Base-by-base conservation (phyloP, 2,797 vertebrate genomes). In the Microcaecilia unicolor region DNA sequence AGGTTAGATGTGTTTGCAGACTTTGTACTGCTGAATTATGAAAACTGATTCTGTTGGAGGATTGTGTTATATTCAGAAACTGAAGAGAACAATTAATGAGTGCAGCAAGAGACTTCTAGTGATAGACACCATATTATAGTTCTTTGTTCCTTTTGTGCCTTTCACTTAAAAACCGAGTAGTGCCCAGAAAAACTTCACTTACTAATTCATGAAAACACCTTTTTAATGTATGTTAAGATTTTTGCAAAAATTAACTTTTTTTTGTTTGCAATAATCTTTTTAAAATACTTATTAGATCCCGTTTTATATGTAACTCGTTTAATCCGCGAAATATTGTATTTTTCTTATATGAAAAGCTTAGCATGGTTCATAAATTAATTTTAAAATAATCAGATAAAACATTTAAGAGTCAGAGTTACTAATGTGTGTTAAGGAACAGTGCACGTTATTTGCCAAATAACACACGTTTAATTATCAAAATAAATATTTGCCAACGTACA, bases 11-110 rank as follows among this genome's bases (percentile, higher is more conserved):
- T 83, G 78, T 81, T 83, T 80, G 80, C 76, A 80, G 80, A 79
- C 78, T 85, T 82, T 81, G 80, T 82, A 65, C 74, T 76, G 75
- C 74, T 80, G 82, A 84, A 84, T 83, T 83, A 79, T 81, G 77
- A 78, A 81, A 79, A 78, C 78, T 82, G 74, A 81, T 78, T 78
- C 77, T 52, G 72, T 78, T 73, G 77, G 73, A 77, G 69, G 66
- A 81, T 77, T 72, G 74, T 78, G 75, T 81, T 81, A 75, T 77
- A 72, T 78, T 78, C 72, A 19, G 70, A 74, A 80, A 75, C 72
- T 77, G 76, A 80, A 75, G 70, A 78, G 75, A 80, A 79, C 79
- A 83, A 73, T 78, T 78, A 74, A 72, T 71, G 75, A 78, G 71
- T 63, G 60, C 66, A 68, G 56, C 51, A 52, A 65, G 53, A 66